Evolutionary conservation across 1,140 invertebrate genomes (phyloP), one percentile per base, ranked within the genome.

Genomic region (Drosophila leontia): DNA sequence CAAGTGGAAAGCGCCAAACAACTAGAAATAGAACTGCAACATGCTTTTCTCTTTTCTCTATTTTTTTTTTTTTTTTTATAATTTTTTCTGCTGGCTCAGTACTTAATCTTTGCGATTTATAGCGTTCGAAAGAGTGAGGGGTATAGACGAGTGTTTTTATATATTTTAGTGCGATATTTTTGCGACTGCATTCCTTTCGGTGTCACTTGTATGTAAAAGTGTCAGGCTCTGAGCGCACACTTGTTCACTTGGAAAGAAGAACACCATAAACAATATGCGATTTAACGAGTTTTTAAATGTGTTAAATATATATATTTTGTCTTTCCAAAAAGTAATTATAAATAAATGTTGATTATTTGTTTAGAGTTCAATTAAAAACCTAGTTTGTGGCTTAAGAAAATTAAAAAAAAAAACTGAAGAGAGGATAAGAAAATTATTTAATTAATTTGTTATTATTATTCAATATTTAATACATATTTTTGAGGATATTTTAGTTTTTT

Each of bases 71-170:
- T 41, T 47, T 74, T 15, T 63, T 35, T 29, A 44, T 41, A 44
- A 39, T 55, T 53, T 57, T 60, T 61, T 44, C 32, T 41, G 39
- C 37, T 42, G 37, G 48, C 45, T 50, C 48, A 77, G 84, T 75
- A 87, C 84, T 84, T 87, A 87, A 87, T 87, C 84, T 87, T 84
- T 23, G 85, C 85, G 74, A 88, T 88, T 88, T 90, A 90, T 90
- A 71, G 84, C 75, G 19, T 19, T 19, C 50, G 19, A 39, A 50
- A 67, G 13, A 15, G 68, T 63, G 50, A 42, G 19, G 58, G 35
- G 23, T 23, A 23, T 17, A 34, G 42, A 39, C 51, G 19, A 34
- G 48, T 59, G 50, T 35, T 56, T 77, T 58, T 70, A 53, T 74
- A 59, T 67, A 65, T 76, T 60, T 67, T 29, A 70, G 53, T 65